Evolutionary conservation across 2,113 vertebrate species (phyloP), one percentile per base, ranked within the genome.

Genomic region (Nyctereutes procyonoides): DNA sequence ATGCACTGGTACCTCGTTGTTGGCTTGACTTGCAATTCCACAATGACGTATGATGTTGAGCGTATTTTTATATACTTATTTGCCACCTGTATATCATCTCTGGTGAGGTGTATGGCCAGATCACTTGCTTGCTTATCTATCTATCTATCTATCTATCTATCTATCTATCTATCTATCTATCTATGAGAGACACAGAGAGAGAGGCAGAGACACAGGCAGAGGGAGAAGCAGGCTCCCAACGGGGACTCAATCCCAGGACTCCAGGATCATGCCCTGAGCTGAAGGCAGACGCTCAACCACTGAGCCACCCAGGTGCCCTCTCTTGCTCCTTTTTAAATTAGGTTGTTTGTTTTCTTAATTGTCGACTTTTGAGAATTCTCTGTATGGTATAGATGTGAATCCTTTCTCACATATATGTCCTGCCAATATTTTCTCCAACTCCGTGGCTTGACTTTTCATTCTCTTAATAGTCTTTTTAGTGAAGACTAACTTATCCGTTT

Each of bases 281-380:
- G 1, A 43, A 43, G 43, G 43, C 43, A 6, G 43, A 43, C 6
- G 43, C 43, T 43, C 43, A 43, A 43, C 43, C 43, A 43, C 43
- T 43, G 43, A 43, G 43, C 43, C 43, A 43, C 43, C 43, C 43
- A 43, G 43, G 43, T 43, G 43, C 43, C 43, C 43, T 43, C 22
- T 56, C 74, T 14, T 32, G 53, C 43, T n/a, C 38, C 11, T 28
- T 79, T 92, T 94, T 73, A 4, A 53, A 55, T 58, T 67, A 24
- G 69, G 16, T 56, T 32, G 5, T 62, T 76, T 89, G 24, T 80
- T 87, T 84, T 63, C 63, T 89, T 63, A 79, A 17, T 28, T 65
- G 38, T 93, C 92, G 77, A 74, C 17, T 71, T 92, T 51, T 89
- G 80, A 86, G 76, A 53, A 22, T 77, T 74, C 32, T 88, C 90